phyloP scores from a whole-genome alignment of 2,797 vertebrate genomes.

The Hipposideros larvatus region DNA sequence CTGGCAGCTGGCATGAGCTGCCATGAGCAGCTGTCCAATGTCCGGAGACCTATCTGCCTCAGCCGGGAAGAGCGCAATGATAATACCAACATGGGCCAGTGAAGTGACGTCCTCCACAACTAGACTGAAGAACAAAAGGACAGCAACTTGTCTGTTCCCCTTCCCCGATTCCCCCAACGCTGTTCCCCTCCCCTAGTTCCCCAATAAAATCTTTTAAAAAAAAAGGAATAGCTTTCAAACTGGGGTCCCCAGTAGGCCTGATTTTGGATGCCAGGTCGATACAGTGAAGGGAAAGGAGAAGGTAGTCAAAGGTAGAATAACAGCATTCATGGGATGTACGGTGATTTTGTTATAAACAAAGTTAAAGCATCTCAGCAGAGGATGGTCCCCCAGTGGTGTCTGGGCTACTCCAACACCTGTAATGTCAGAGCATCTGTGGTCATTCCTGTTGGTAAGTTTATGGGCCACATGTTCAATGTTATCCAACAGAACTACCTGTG shows the following conservation, averaged over 20 bases:
- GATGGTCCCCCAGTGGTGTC: not conserved
- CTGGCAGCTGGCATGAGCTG: too few species aligned
- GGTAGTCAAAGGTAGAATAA: not conserved
- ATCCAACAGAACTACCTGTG: conserved; percentile 75
- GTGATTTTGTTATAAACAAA: not conserved
- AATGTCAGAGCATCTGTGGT: conserved; percentile 80
- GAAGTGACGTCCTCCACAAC: too few species aligned
- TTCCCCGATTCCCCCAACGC: too few species aligned
- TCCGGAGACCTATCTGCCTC: too few species aligned
- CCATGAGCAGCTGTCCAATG: too few species aligned
- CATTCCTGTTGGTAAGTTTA: conserved; percentile 85
- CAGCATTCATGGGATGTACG: not conserved
- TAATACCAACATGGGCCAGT: too few species aligned
- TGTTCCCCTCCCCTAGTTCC: too few species aligned
- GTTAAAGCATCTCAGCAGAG: not conserved
- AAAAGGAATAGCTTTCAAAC: not conserved
- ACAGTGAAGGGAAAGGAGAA: not conserved
- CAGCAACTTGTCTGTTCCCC: too few species aligned
- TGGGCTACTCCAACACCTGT: not conserved
- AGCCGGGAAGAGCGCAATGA: too few species aligned
- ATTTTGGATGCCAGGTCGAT: not conserved
- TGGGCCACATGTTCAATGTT: conserved; percentile 92
- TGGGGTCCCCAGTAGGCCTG: too few species aligned
- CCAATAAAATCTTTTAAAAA: too few species aligned
- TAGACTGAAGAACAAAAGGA: too few species aligned